Percentiles rank a stretch among this genome's conserved stretches.
These are phyloP conservation scores for Hylomyscus alleni DNA, from an alignment of 2,797 vertebrate genomes.

Conservation along the genomic window DNA sequence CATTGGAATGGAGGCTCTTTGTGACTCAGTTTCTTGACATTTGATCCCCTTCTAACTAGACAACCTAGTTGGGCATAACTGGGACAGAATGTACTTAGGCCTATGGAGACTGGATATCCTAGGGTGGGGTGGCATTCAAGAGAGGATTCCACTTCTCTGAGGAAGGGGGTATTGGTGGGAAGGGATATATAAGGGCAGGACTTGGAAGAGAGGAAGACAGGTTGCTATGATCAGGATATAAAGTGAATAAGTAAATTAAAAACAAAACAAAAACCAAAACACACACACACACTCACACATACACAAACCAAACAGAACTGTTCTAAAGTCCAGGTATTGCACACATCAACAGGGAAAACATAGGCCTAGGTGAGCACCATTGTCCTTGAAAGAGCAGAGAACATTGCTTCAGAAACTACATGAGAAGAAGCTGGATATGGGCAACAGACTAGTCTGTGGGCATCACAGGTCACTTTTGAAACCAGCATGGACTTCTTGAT, in stretches of 20 bases:
- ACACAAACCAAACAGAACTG: not conserved
- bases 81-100: not conserved
- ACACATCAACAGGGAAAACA: not conserved
- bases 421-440: not conserved
- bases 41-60: not conserved
- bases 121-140: too few relatives aligned
- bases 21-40: not conserved
- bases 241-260: not conserved
- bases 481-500: not conserved
- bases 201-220: not conserved
- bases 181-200: not conserved
- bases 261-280: not conserved
- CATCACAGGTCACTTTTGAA: not conserved
- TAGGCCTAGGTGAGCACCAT: accelerated
- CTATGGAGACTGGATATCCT: not conserved
- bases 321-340: not conserved
- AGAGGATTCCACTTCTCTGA: not conserved
- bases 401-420: not conserved
- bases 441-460: not conserved
- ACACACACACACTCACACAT: too few relatives aligned
- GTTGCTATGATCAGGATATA: not conserved
- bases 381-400: not conserved
- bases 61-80: not conserved
- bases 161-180: not conserved
- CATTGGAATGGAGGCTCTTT: not conserved